Percentiles rank a stretch among this genome's conserved stretches.
Conservation (phyloP, 2,113 vertebrate species). For the Tursiops truncatus region DNA sequence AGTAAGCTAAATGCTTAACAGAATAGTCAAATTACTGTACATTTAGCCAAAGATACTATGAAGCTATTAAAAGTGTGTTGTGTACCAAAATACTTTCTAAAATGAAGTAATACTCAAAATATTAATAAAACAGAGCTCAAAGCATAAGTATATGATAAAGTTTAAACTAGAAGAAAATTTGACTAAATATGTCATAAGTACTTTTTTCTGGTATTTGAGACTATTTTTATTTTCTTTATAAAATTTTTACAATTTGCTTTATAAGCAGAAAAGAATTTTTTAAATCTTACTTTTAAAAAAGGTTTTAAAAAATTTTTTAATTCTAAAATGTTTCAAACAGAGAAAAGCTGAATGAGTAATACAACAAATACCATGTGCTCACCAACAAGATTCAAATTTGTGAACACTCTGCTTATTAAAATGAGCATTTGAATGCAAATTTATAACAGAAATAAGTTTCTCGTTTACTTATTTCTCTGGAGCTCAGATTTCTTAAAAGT, state of each 20-base stretch:
- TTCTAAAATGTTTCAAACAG: not conserved
- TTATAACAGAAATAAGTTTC: not conserved
- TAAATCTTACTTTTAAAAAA: not conserved
- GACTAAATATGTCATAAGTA: not conserved
- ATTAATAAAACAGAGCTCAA: not conserved
- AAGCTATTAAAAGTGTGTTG: not conserved
- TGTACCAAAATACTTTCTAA: not conserved
- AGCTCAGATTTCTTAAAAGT: conserved; percentile 16
- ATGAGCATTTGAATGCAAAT: not conserved
- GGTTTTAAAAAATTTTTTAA: not conserved
- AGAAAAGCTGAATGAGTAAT: conserved; percentile 10
- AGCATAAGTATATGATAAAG: not conserved
- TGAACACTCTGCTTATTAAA: not conserved
- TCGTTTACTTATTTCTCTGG: not conserved
- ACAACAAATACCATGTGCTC: not conserved
- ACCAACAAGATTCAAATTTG: conserved; percentile 9
- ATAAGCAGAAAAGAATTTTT: not conserved
- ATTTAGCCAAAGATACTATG: not conserved
- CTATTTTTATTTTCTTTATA: conserved; percentile 11
- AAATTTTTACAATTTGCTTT: not conserved
- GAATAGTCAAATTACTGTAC: not conserved
- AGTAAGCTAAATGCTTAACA: not conserved
- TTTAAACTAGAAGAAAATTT: not conserved
- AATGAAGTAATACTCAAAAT: not conserved
- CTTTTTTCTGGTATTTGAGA: not conserved